Conservation (phyloP, 2,797 vertebrate genomes). For the Coluber constrictor region DNA sequence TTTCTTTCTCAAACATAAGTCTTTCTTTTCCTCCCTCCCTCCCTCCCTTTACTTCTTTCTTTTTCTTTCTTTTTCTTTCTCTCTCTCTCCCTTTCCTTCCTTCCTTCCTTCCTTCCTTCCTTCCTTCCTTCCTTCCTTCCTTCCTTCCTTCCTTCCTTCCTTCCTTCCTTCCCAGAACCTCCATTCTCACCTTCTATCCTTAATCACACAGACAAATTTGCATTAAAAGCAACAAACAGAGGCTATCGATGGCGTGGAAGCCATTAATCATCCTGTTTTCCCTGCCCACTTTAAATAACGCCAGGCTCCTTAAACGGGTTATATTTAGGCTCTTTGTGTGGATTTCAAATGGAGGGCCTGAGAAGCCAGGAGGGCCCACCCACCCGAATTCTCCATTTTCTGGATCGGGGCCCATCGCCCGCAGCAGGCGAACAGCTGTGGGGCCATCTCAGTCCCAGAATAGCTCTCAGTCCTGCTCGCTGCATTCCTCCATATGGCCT, state of each 20-base stretch:
- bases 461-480: background rate
- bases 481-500: background rate
- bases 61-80: too few relatives aligned
- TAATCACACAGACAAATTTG: background rate
- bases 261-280: background rate
- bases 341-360: background rate
- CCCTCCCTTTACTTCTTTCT: too few relatives aligned
- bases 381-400: background rate
- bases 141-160: accelerated
- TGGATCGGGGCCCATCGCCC: background rate
- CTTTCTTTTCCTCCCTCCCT: too few relatives aligned
- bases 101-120: background rate
- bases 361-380: background rate
- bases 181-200: background rate
- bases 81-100: background rate
- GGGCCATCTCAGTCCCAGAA: background rate
- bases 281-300: background rate
- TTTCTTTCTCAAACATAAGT: background rate
- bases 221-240: background rate
- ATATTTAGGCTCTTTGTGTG: background rate
- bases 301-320: background rate
- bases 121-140: background rate
- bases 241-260: background rate
- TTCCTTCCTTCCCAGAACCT: background rate
- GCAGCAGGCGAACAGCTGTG: background rate